A percentile compares a stretch with the other conserved stretches of the same genome.
phyloP scores from a whole-genome alignment of 2,888 invertebrate genomes.

The Yponomeuta plumbellus region DNA sequence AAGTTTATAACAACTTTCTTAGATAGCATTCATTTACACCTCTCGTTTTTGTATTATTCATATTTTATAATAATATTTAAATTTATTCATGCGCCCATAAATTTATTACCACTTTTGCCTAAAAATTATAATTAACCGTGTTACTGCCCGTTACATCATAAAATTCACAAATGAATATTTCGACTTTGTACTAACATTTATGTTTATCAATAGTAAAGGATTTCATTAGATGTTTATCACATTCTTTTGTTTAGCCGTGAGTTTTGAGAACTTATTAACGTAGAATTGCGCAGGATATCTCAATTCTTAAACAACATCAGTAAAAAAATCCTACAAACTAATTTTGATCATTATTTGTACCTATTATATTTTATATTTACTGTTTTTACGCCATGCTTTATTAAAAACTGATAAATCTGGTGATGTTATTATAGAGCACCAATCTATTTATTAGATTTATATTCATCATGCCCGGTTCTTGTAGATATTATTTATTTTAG shows the following conservation, averaged over 20 bases:
- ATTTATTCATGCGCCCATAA: background rate
- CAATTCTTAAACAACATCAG: too few relatives aligned
- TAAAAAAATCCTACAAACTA: too few relatives aligned
- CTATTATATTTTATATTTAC: too few relatives aligned
- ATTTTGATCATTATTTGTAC: too few relatives aligned
- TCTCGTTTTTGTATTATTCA: background rate
- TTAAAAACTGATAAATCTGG: too few relatives aligned
- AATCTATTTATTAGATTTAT: too few relatives aligned
- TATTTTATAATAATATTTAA: constrained; percentile 3
- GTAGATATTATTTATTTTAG: too few relatives aligned
- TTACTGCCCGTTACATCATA: constrained; percentile 13
- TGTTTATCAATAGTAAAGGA: constrained; percentile 4
- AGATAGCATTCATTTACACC: background rate
- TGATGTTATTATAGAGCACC: too few relatives aligned
- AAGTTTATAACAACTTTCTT: background rate
- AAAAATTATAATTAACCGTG: constrained; percentile 9
- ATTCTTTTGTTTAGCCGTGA: background rate
- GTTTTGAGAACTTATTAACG: background rate
- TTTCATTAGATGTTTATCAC: background rate
- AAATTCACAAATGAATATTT: background rate
- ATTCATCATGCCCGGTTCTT: too few relatives aligned
- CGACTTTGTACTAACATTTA: constrained; percentile 5
- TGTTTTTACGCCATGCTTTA: too few relatives aligned
- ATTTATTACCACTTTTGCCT: background rate
- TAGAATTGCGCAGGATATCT: background rate